Base-by-base conservation (phyloP, 1,140 invertebrate species). In the Drosophila nebulosa region DNA sequence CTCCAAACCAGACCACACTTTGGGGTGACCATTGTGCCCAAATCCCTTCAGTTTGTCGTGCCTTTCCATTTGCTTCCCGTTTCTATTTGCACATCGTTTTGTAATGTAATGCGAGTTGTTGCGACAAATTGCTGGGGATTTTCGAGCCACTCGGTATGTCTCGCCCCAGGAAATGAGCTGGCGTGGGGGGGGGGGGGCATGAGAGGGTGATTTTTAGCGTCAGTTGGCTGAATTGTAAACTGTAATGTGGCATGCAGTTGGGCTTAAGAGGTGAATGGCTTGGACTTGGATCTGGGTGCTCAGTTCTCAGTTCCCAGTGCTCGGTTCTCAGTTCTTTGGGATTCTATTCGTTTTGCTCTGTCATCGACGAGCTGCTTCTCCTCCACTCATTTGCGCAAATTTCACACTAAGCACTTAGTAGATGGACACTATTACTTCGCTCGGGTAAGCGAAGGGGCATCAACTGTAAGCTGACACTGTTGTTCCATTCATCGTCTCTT, bases 41-140 rank as follows among this genome's bases (percentile, higher is more conserved):
- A 85, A 73, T 84, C 79, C 79, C 80, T 79, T 85, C 69, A 84
- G 79, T 85, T 84, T 79, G 76, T 63, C 30, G 42, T 32, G 51
- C 68, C 64, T 59, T 52, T 55, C 18, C 39, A 7, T 18, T 46
- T 46, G 39, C 39, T 56, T 51, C 61, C 74, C 78, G 56, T 75
- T 83, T 73, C 79, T 85, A 84, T 84, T 84, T 84, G 79, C 80
- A 79, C 79, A 84, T 84, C 79, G 80, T 85, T 85, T 85, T 85
- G 79, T 85, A 79, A 84, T 84, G 80, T 85, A 84, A 84, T 84
- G 80, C 80, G 80, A 84, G 81, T 79, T 85, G 80, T 85, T 84
- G 76, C 80, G 69, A 84, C 80, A 84, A 84, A 84, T 84, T 85
- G 76, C 77, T 85, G 68, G 80, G 80, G 77, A 84, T 85, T 84